Base-by-base conservation (phyloP, 1,140 invertebrate species). In the Aphelenchoides besseyi region DNA sequence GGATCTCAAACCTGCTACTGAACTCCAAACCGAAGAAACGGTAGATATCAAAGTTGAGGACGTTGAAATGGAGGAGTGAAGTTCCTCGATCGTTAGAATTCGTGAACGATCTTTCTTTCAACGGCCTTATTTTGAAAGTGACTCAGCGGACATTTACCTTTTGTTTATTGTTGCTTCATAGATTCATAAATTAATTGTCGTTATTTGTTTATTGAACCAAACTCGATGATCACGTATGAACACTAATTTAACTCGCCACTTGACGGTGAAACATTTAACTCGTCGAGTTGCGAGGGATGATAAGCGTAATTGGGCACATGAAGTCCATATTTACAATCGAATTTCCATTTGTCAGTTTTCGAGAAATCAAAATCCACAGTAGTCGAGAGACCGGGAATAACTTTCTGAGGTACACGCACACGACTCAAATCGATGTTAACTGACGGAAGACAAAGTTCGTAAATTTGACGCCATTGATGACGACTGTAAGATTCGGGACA, bases 371-470 rank as follows among this genome's bases (percentile, higher is more conserved):
- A 77, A 63, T 33, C 28, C 12, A 18, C 9, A 5, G 29, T 30
- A 28, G 69, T 48, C 1, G 18, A 55, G 12, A 41, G 59, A 12
- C 54, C 54, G 66, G 66, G 26, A 2, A 68, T 32, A 16, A 57
- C n/a, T 0, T 57, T 53, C 32, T 66, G 54, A 30, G 66, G 66
- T 18, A 71, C 68, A 5, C 32, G 29, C 9, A 36, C 72, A 1
- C 63, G 68, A 41, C 70, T 78, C 36, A 84, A 70, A 59, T 83
- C 82, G 41, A 82, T 69, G 3, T 76, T 57, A 18, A 83, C 77
- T 55, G 83, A 78, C 3, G 82, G 82, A 33, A 84, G 70, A 59
- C 82, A 83, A 12, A 83, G 63, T 36, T 83, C 82, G 62, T 83
- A 75, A 8, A 84, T 75, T 18, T 55, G 48, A 32, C 68, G 61